phyloP scores from a whole-genome alignment of 2,113 vertebrate genomes.

The Marmota flaviventris region DNA sequence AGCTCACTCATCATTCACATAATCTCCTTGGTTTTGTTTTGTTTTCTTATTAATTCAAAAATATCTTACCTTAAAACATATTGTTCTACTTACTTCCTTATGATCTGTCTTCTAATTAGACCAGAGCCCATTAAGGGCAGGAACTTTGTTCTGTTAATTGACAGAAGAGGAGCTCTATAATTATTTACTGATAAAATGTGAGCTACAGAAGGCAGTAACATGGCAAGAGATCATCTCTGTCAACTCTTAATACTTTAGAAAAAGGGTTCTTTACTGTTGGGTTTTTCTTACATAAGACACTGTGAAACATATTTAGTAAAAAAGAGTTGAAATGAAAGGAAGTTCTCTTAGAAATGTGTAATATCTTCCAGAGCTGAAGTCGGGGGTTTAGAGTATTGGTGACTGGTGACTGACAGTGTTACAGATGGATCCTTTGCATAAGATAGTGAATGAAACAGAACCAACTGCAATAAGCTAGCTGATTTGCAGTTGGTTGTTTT shows the following conservation, averaged over 20 bases:
- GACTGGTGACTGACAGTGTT: conserved; percentile 62
- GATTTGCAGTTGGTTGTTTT: conserved; percentile 81
- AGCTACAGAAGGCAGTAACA: neutral
- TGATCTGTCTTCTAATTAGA: neutral
- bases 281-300: neutral
- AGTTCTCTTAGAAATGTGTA: conserved; percentile 53
- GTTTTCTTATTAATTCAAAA: conserved; percentile 10
- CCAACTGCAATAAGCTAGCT: conserved; percentile 73
- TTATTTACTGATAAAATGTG: neutral
- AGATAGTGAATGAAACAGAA: conserved; percentile 70
- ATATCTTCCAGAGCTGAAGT: conserved; percentile 18
- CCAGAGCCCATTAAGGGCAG: neutral
- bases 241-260: conserved; percentile 5
- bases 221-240: neutral
- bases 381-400: neutral
- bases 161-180: neutral
- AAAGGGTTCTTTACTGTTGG: neutral
- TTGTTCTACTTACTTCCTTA: neutral
- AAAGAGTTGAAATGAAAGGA: conserved; percentile 20
- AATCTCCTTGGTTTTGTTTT: neutral
- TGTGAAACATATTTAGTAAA: neutral
- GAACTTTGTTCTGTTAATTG: neutral
- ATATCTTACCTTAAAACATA: neutral
- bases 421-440: conserved; percentile 71
- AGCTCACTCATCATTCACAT: neutral